Percentiles rank a stretch among this genome's conserved stretches.
Evolutionary conservation across 1,140 invertebrate genomes (phyloP).

Genomic region (Chlorops oryzae): DNA sequence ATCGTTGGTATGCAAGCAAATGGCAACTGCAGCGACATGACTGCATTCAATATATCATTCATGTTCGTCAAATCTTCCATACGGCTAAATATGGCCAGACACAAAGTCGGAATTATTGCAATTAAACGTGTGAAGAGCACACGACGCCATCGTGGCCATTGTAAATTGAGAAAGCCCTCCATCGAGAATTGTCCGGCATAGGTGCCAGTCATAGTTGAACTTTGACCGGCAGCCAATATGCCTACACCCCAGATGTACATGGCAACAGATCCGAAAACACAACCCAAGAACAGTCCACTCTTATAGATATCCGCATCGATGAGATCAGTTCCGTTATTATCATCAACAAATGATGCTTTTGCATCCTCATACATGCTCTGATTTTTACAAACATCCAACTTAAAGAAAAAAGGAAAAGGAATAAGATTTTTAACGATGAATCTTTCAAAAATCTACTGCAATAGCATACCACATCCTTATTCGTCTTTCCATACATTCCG

Average conservation of each 20-base stretch:
- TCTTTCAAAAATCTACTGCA: not conserved
- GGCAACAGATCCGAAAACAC: conserved; percentile 70
- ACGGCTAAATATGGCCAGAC: conserved; percentile 61
- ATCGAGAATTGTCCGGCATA: conserved; percentile 73
- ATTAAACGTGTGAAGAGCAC: conserved; percentile 80
- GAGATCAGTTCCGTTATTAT: conserved; percentile 43
- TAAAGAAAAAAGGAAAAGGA: not conserved
- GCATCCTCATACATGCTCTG: conserved; percentile 43
- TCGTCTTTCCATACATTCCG: conserved; percentile 69
- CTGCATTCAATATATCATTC: conserved; percentile 87
- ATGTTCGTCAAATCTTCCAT: conserved; percentile 72
- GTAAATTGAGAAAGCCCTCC: conserved; percentile 85
- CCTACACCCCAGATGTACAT: conserved; percentile 89
- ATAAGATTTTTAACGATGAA: not conserved
- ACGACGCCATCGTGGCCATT: conserved; percentile 84
- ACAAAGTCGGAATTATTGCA: conserved; percentile 84
- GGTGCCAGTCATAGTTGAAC: conserved; percentile 82
- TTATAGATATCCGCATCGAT: conserved; percentile 76
- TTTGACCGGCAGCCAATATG: conserved; percentile 84
- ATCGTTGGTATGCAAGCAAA: conserved; percentile 82
- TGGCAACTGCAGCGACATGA: conserved; percentile 80
- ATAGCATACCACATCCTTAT: conserved; percentile 60
- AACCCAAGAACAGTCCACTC: conserved; percentile 79
- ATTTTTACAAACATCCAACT: conserved; percentile 37
- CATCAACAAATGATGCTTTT: conserved; percentile 29